Base-by-base conservation (phyloP, 2,888 invertebrate genomes). In the Pedicia rivosa region DNA sequence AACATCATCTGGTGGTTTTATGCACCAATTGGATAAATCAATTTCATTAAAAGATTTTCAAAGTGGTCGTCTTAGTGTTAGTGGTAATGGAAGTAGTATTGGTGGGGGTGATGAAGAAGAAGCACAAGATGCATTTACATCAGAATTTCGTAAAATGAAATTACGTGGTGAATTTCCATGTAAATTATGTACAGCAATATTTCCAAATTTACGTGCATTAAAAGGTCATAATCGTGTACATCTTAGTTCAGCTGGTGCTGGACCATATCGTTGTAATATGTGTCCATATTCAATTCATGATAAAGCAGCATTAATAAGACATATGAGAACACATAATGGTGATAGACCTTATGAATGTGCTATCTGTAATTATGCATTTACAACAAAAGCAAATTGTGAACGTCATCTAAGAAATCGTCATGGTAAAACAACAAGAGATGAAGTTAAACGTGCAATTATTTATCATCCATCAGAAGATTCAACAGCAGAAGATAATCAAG, bases 311-410 rank as follows among this genome's bases (percentile, higher is more conserved):
- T 63, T 95, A 35, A 79, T 87, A 7, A 74, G 91, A 14, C 94
- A 94, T 53, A 79, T 94, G 73, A 70, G 92, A 29, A 87, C 87
- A 1, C 94, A 94, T 62, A 94, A 91, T 53, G 94, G 94, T 0
- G 92, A 94, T 50, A 70, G 92, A 9, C 94, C 94, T 0, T 94
- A 87, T 54, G 88, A 91, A 57, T 95, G 94, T 54, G 77, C 81
- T 1, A 71, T 92, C n/a, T 95, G 95, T 59, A 87, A 87, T 52
- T 92, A 88, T 53, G 91, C 92, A 3, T 95, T 95, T 59, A 94
- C 94, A 17, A 94, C 94, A 1, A 92, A 94, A 64, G 92, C 94
- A 2, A 94, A 95, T 55, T 95, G 95, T 57, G 94, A 95, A 62
- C 69, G 94, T 5, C 94, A 95, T 57, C 68, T 94, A 48, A 70